These are phyloP conservation scores for Empis stercorea DNA, from an alignment of 2,888 invertebrate genomes.

Conservation along the genomic window DNA sequence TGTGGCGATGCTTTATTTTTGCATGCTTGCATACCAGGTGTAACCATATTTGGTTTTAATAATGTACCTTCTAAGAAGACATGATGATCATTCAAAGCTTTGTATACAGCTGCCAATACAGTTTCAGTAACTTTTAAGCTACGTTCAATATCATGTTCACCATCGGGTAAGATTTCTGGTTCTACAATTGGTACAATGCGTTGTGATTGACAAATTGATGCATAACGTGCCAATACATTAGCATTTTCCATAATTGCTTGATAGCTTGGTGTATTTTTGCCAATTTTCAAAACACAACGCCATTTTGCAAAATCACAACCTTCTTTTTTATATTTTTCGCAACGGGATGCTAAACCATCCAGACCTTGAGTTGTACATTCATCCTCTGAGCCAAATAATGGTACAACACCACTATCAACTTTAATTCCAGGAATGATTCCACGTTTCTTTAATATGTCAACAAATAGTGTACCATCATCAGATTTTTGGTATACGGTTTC, in stretches of 20 bases:
- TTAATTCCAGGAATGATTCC: slow-evolving; percentile 88
- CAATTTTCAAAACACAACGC: slow-evolving; percentile 86
- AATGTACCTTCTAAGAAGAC: slow-evolving; percentile 91
- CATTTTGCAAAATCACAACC: slow-evolving; percentile 94
- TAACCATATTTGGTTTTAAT: slow-evolving; percentile 95
- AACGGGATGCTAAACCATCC: slow-evolving; percentile 76
- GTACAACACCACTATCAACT: slow-evolving; percentile 88
- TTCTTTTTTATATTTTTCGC: slow-evolving; percentile 86
- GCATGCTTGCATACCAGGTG: slow-evolving; percentile 60
- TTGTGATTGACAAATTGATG: slow-evolving; percentile 82
- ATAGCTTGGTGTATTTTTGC: slow-evolving; percentile 70
- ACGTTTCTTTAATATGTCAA: slow-evolving; percentile 62
- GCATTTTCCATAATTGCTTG: slow-evolving; percentile 81
- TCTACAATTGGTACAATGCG: slow-evolving; percentile 97
- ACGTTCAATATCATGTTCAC: slow-evolving; percentile 79
- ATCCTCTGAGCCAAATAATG: slow-evolving; percentile 75
- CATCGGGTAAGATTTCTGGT: slow-evolving; percentile 90
- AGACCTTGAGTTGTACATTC: slow-evolving; percentile 95
- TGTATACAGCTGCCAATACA: slow-evolving; percentile 82
- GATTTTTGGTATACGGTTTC: slow-evolving; percentile 92
- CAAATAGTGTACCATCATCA: slow-evolving; percentile 65
- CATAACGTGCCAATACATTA: slow-evolving; percentile 85
- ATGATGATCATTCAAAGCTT: slow-evolving; percentile 87
- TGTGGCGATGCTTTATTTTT: slow-evolving; percentile 55
- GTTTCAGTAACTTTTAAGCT: slow-evolving; percentile 85